Conservation (phyloP, 2,797 vertebrate genomes). For the Peromyscus attwateri region DNA sequence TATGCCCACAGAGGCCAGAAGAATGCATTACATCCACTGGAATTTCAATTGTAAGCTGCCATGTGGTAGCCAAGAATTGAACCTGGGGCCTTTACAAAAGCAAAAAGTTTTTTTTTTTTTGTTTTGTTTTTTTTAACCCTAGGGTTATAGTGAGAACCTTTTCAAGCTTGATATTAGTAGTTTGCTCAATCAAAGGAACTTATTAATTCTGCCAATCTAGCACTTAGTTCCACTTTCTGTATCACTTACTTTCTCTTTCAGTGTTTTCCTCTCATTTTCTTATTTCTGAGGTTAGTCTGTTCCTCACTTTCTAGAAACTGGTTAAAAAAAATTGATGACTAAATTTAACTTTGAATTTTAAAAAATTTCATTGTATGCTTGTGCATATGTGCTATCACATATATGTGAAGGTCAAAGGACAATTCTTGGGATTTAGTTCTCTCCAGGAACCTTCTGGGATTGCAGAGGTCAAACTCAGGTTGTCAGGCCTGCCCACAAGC, state of each 20-base stretch:
- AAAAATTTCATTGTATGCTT: not conserved
- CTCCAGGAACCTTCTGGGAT: not conserved
- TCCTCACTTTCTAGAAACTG: not conserved
- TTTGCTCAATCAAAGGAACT: not conserved
- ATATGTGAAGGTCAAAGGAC: not conserved
- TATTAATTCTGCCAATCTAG: not conserved
- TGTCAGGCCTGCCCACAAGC: not conserved
- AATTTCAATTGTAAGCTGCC: not conserved
- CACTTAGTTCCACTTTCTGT: not conserved
- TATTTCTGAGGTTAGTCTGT: not conserved
- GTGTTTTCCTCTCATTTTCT: not conserved
- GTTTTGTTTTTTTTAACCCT: too few relatives aligned
- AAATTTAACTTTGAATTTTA: not conserved
- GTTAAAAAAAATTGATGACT: not conserved
- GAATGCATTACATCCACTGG: not conserved
- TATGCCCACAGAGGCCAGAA: not conserved
- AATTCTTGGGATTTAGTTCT: not conserved
- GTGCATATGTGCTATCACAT: not conserved
- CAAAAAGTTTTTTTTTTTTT: not conserved
- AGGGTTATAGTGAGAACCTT: not conserved
- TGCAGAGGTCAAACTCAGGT: not conserved
- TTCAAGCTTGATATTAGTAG: not conserved
- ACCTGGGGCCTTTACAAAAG: not conserved
- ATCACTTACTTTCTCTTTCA: not conserved
- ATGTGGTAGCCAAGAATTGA: not conserved